phyloP scores from a whole-genome alignment of 2,888 invertebrate genomes.

The Pycnomerus fuliginosus region DNA sequence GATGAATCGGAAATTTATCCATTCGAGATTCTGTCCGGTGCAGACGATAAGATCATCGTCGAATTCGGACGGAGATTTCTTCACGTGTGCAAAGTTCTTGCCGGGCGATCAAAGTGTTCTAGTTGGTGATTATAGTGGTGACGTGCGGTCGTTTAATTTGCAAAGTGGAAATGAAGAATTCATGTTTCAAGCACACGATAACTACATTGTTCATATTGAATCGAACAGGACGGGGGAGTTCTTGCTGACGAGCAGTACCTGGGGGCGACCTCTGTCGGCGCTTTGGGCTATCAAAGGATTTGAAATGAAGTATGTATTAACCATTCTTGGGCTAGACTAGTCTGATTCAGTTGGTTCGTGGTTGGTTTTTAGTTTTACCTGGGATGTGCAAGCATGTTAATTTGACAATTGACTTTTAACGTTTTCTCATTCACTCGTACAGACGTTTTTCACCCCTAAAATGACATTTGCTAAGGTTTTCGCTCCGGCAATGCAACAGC shows the following conservation, averaged over 20 bases:
- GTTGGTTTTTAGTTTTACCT: too few species aligned
- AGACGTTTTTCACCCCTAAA: too few species aligned
- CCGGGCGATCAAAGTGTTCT: conserved; percentile 59
- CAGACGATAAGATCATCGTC: conserved; percentile 63
- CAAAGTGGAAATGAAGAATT: conserved; percentile 80
- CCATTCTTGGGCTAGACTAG: too few species aligned
- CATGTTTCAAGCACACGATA: conserved; percentile 79
- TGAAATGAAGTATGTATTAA: conserved; percentile 61
- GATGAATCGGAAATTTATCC: conserved; percentile 79
- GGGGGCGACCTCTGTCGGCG: conserved; percentile 80
- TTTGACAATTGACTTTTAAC: too few species aligned
- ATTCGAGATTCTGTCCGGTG: conserved; percentile 77
- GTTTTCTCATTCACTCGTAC: too few species aligned
- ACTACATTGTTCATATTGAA: conserved; percentile 81
- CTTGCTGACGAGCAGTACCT: conserved; percentile 80
- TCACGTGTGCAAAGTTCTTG: conserved; percentile 62
- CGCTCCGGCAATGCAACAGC: too few species aligned
- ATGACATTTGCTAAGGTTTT: too few species aligned
- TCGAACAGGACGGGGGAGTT: conserved; percentile 71
- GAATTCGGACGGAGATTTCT: conserved; percentile 70
- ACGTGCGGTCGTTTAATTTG: conserved; percentile 84
- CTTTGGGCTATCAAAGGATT: conserved; percentile 74
- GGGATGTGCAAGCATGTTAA: too few species aligned
- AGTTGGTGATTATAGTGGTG: conserved; percentile 88
- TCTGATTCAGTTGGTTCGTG: too few species aligned